phyloP scores from a whole-genome alignment of 2,797 vertebrate genomes.

The Rallus crepitans region DNA sequence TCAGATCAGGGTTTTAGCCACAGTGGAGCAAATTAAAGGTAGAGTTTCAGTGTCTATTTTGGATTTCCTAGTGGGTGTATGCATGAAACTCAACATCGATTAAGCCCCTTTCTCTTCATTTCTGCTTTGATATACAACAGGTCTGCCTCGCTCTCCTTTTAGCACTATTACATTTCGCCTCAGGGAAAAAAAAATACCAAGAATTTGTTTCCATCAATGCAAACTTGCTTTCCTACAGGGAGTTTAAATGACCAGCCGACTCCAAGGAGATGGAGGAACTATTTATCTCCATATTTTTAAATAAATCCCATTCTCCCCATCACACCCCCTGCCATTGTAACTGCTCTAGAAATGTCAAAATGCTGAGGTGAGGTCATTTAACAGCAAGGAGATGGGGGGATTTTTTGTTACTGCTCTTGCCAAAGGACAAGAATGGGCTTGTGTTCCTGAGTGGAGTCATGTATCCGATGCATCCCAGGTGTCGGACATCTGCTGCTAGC shows the following conservation, averaged over 20 bases:
- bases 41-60: background rate
- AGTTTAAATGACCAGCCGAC: constrained; percentile 30
- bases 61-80: constrained; percentile 1
- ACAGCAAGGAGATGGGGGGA: constrained; percentile 26
- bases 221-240: constrained; percentile 47
- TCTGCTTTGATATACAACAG: constrained; percentile 36
- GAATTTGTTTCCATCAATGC: constrained; percentile 47
- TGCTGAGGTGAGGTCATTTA: constrained; percentile 49
- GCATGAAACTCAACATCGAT: background rate
- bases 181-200: background rate
- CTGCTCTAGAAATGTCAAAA: background rate
- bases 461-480: constrained; percentile 48
- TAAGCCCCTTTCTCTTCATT: constrained; percentile 26
- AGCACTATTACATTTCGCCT: constrained; percentile 36
- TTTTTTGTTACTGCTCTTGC: constrained; percentile 20
- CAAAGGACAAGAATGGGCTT: constrained; percentile 29
- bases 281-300: constrained; percentile 49
- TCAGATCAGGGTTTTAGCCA: background rate
- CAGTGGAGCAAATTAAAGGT: background rate
- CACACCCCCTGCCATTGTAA: constrained; percentile 15
- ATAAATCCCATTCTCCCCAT: constrained; percentile 26
- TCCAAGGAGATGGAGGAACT: background rate
- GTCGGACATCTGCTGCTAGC: constrained; percentile 47
- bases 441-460: background rate
- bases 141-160: constrained; percentile 38